Conservation (phyloP, 2,797 vertebrate species). For the Menidia menidia region DNA sequence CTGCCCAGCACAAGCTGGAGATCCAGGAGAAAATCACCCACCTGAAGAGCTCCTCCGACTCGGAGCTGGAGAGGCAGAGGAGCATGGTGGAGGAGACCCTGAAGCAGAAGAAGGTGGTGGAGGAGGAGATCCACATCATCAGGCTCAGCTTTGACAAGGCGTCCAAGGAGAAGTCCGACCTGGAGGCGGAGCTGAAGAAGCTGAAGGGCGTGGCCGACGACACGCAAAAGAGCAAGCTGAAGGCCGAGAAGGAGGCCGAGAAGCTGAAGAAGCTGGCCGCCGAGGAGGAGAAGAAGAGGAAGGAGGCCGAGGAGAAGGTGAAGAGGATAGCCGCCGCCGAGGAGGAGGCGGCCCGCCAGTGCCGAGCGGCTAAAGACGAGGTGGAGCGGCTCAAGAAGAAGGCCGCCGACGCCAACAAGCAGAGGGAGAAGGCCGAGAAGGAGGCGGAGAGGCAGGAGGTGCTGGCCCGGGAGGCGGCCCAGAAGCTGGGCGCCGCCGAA, state of each 20-base stretch:
- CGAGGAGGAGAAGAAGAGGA: slow-evolving; percentile 90
- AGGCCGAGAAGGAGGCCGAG: slow-evolving; percentile 89
- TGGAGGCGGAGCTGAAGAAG: slow-evolving; percentile 91
- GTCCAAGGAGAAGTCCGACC: slow-evolving; percentile 86
- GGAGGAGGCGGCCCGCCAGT: slow-evolving; percentile 90
- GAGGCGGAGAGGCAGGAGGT: slow-evolving; percentile 90
- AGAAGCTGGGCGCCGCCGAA: slow-evolving; percentile 89
- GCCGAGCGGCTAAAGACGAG: slow-evolving; percentile 89
- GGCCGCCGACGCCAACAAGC: slow-evolving; percentile 88
- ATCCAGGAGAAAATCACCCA: slow-evolving; percentile 91
- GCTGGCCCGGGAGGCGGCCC: slow-evolving; percentile 90
- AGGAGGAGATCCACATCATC: slow-evolving; percentile 93
- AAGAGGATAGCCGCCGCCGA: slow-evolving; percentile 89
- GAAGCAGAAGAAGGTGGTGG: slow-evolving; percentile 90
- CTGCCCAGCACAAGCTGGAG: slow-evolving; percentile 91
- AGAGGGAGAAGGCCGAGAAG: slow-evolving; percentile 89
- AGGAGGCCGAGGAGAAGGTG: slow-evolving; percentile 92
- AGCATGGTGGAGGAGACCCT: slow-evolving; percentile 92
- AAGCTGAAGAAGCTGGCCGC: slow-evolving; percentile 88
- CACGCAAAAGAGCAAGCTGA: slow-evolving; percentile 88
- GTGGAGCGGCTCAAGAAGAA: slow-evolving; percentile 89
- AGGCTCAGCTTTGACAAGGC: slow-evolving; percentile 92
- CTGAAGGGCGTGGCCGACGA: slow-evolving; percentile 88
- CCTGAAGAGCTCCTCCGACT: slow-evolving; percentile 88
- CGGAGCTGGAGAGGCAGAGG: slow-evolving; percentile 89